Evolutionary conservation across 1,140 invertebrate genomes (phyloP).

Genomic region (Drosophila chauvacae): DNA sequence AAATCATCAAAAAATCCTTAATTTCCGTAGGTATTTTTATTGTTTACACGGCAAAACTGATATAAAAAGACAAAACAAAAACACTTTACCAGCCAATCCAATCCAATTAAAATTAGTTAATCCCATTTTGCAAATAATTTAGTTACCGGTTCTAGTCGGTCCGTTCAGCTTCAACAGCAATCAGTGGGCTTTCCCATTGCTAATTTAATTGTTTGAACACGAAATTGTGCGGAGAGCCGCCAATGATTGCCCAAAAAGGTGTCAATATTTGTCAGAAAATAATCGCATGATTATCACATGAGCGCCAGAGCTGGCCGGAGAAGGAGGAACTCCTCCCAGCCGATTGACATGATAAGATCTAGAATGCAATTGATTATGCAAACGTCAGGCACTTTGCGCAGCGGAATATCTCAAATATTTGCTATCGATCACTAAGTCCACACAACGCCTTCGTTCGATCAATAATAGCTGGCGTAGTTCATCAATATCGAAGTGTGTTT

Average conservation of each 20-base stretch:
- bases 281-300: constrained; percentile 60
- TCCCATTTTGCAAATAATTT: constrained; percentile 4
- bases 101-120: constrained; percentile 27
- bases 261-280: constrained; percentile 46
- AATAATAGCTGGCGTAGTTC: constrained; percentile 34
- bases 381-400: constrained; percentile 8
- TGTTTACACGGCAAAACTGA: too few relatives aligned
- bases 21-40: too few relatives aligned
- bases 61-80: background rate
- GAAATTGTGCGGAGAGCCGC: constrained; percentile 37
- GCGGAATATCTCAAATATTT: constrained; percentile 28
- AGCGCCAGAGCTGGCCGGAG: constrained; percentile 9
- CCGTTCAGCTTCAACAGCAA: constrained; percentile 16
- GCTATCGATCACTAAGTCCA: constrained; percentile 33
- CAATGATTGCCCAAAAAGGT: constrained; percentile 47
- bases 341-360: constrained; percentile 3
- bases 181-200: constrained; percentile 25
- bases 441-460: constrained; percentile 15
- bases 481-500: constrained; percentile 20
- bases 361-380: constrained; percentile 37
- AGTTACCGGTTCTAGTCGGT: constrained; percentile 38
- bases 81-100: constrained; percentile 4
- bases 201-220: constrained; percentile 52
- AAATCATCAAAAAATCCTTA: background rate
- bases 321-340: constrained; percentile 26